Conservation (phyloP, 2,113 vertebrate species). For the Anoura caudifer region DNA sequence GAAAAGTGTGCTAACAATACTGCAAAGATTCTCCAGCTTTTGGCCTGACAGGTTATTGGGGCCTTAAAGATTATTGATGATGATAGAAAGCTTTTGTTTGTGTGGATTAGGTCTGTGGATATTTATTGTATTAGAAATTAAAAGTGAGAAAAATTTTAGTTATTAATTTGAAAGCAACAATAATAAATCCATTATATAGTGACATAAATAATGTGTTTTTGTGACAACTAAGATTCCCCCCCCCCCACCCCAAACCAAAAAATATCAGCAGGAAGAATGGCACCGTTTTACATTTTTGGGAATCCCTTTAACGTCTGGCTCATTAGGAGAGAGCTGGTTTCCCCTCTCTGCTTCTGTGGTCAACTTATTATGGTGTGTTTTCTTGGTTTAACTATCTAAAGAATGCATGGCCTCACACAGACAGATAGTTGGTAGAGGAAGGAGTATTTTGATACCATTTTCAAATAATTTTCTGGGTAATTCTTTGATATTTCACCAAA, state of each 20-base stretch:
- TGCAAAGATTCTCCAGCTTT: neutral
- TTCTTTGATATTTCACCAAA: constrained; percentile 5
- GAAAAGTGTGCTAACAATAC: neutral
- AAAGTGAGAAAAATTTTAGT: neutral
- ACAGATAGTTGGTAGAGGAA: neutral
- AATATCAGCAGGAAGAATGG: neutral
- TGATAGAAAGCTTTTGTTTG: neutral
- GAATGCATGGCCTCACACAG: neutral
- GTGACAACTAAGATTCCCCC: neutral
- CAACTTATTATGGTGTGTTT: neutral
- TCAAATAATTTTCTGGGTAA: neutral
- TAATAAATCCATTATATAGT: neutral
- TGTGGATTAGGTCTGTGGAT: neutral
- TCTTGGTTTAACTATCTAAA: constrained; percentile 5
- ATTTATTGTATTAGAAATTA: neutral
- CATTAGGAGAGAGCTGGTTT: neutral
- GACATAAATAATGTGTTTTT: neutral
- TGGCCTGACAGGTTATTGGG: neutral
- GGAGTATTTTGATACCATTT: constrained; percentile 27
- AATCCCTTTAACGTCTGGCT: neutral
- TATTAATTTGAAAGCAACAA: neutral
- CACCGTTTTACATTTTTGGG: neutral
- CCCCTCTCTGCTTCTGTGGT: neutral
- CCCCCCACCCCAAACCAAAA: neutral
- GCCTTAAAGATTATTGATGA: neutral